Percentiles rank a stretch among this genome's conserved stretches.
Conservation (phyloP, 2,113 vertebrate species). For the Mastomys natalensis region DNA sequence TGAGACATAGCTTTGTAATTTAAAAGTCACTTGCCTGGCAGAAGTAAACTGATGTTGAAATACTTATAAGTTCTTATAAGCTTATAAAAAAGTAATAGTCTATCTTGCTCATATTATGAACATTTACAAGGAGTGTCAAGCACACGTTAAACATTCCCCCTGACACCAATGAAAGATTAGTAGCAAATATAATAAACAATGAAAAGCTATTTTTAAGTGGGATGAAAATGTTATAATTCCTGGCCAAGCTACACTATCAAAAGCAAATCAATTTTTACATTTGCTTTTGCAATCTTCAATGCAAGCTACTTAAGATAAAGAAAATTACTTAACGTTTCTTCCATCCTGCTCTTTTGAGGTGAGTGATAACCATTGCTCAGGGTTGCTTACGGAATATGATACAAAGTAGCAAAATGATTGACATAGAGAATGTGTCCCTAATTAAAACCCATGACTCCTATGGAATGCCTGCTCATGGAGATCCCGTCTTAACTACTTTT, state of each 20-base stretch:
- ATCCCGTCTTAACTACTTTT: not conserved
- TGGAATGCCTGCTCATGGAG: not conserved
- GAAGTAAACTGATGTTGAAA: constrained; percentile 11
- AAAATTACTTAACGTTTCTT: not conserved
- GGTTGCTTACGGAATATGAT: not conserved
- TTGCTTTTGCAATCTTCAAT: not conserved
- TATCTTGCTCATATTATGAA: not conserved
- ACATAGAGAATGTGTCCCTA: not conserved
- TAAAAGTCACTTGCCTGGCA: not conserved
- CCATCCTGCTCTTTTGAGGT: not conserved
- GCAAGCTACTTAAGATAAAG: not conserved
- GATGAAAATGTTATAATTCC: not conserved
- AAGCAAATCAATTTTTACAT: not conserved
- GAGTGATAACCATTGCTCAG: not conserved
- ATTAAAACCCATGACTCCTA: not conserved
- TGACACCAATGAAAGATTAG: not conserved
- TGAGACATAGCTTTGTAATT: not conserved
- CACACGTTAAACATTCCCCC: not conserved
- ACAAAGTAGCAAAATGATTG: not conserved
- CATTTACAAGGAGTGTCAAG: not conserved
- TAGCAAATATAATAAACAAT: not conserved
- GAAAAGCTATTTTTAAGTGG: not conserved
- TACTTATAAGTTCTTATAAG: not conserved
- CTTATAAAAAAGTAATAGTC: not conserved
- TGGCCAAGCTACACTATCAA: not conserved